These are phyloP conservation scores for Agrochola macilenta DNA, from an alignment of 2,888 invertebrate genomes.

Conservation along the genomic window DNA sequence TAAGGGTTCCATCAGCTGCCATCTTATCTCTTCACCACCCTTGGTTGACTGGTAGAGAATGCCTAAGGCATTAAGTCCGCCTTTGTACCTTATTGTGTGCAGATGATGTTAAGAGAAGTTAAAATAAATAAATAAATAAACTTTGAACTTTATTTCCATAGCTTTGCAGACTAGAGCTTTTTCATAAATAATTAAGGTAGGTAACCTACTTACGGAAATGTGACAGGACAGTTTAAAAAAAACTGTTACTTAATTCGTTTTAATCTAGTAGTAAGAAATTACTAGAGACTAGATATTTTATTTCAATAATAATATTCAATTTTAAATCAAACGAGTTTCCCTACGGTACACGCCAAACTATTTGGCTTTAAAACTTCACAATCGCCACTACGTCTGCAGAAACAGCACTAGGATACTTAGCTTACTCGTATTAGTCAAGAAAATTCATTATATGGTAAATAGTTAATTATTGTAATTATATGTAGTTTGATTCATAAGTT, in stretches of 20 bases:
- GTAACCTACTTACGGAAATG: not conserved
- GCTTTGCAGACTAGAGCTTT: too few species aligned
- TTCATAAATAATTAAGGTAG: not conserved
- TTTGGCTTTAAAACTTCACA: conserved; percentile 2
- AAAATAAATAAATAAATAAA: too few species aligned
- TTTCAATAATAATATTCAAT: too few species aligned
- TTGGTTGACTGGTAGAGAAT: too few species aligned
- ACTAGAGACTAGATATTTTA: conserved; percentile 4
- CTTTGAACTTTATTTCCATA: too few species aligned
- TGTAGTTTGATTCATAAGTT: conserved; percentile 21
- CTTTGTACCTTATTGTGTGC: too few species aligned
- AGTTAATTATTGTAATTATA: conserved; percentile 24
- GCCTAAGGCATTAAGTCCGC: too few species aligned
- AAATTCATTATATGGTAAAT: conserved; percentile 28
- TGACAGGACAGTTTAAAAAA: not conserved
- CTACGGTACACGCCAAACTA: not conserved
- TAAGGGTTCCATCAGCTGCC: too few species aligned
- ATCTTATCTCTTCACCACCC: too few species aligned
- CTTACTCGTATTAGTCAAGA: conserved; percentile 5
- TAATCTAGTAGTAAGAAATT: not conserved
- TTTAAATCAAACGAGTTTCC: conserved; percentile 14
- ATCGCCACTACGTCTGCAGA: conserved; percentile 14
- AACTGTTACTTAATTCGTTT: not conserved
- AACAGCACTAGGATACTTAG: not conserved
- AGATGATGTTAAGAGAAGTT: too few species aligned